Evolutionary conservation across 1,140 invertebrate genomes (phyloP), one percentile per base, ranked within the genome.

Genomic region (Pemphigus obesinymphae): DNA sequence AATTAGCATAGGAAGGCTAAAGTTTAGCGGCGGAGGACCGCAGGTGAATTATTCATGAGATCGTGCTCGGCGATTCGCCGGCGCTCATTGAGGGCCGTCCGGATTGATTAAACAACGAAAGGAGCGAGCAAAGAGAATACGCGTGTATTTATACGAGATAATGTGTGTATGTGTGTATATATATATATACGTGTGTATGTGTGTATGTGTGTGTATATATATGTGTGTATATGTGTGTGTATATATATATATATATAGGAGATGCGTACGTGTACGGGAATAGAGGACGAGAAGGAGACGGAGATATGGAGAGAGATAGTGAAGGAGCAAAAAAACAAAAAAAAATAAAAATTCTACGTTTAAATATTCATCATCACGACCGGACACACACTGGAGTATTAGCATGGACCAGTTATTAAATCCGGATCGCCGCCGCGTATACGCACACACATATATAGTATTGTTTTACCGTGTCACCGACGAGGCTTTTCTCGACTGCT

Each of bases 331-430:
- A 45, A 53, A 34, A 58, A n/a, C n/a, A 40, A 40, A 10, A 40
- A 37, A 23, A 23, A 23, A 48, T 55, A 76, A 55, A 76, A 55
- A 76, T 15, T 55, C 23, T 29, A 80, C 76, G 37, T 80, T 80
- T 80, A 80, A 80, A 80, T 80, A 80, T 80, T 80, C 76, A 80
- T 80, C 76, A 80, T 80, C 76, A 80, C 76, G 76, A 80, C 55
- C 76, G 76, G 76, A 80, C 76, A 80, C 53, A 75, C 48, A 53
- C 53, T 29, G n/a, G 53, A 45, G 76, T 63, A 80, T 80, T 80
- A 80, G 53, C 76, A 61, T 63, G 76, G 76, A 80, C 76, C 76
- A 80, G 76, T 80, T 80, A 63, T 80, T 80, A 80, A 80, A 80
- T 80, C 76, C 75, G 75, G 75, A 78, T 78, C 75, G 75, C 53